A percentile compares a stretch with the other conserved stretches of the same genome.
phyloP scores from a whole-genome alignment of 2,113 vertebrate genomes.

The Albula glossodonta region DNA sequence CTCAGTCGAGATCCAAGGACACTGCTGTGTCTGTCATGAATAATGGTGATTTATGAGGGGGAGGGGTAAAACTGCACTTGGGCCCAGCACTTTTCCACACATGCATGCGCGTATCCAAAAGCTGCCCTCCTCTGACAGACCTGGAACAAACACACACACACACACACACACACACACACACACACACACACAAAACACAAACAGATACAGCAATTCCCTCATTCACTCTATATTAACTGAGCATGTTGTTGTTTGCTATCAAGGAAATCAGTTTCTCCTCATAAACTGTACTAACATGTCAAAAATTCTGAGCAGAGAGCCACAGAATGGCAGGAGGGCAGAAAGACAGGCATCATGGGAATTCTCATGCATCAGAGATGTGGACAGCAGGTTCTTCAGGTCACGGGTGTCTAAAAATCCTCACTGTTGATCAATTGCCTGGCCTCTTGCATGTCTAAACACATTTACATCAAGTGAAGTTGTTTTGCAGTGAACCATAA shows the following conservation, averaged over 20 bases:
- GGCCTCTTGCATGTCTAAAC: slow-evolving; percentile 20
- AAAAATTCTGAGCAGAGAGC: not conserved
- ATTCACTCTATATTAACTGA: not conserved
- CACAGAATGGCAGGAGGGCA: too few species aligned
- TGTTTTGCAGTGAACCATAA: slow-evolving; percentile 24
- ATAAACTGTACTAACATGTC: not conserved
- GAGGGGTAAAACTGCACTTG: not conserved
- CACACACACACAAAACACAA: not conserved
- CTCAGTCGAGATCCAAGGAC: not conserved
- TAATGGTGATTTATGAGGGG: not conserved
- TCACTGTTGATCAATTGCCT: slow-evolving; percentile 37
- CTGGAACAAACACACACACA: too few species aligned
- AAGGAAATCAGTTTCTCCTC: not conserved
- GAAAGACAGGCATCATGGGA: slow-evolving; percentile 16
- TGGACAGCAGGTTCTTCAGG: slow-evolving; percentile 1
- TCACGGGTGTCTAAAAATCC: slow-evolving; percentile 23
- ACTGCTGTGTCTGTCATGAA: not conserved
- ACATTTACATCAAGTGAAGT: slow-evolving; percentile 33
- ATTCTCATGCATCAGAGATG: slow-evolving; percentile 5
- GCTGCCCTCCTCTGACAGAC: too few species aligned
- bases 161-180: not conserved
- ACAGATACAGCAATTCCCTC: not conserved
- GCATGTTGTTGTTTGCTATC: not conserved
- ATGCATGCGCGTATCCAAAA: too few species aligned
- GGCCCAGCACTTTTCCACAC: too few species aligned